Conservation (phyloP, 2,888 invertebrate genomes). For the Caenorhabditis sinica region DNA sequence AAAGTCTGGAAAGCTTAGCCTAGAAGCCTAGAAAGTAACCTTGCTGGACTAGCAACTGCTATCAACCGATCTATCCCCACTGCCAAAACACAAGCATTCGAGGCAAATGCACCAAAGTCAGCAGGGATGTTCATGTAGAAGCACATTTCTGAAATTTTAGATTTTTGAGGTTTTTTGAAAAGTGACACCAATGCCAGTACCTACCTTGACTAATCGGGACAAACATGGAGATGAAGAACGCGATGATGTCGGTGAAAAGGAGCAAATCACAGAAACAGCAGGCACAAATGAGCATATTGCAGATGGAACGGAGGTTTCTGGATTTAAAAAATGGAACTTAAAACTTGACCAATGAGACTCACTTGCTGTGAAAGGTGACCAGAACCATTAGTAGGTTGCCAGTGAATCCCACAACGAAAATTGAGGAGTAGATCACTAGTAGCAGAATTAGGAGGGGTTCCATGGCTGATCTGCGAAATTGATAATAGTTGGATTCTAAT, state of each 20-base stretch:
- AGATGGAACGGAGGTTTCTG: constrained; percentile 58
- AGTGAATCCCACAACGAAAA: constrained; percentile 57
- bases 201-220: constrained; percentile 49
- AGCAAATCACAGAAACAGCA: constrained; percentile 59
- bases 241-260: constrained; percentile 56
- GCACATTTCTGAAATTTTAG: constrained; percentile 28
- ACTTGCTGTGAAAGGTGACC: constrained; percentile 62
- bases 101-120: constrained; percentile 54
- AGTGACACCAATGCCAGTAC: neutral
- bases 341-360: neutral
- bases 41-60: constrained; percentile 32
- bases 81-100: constrained; percentile 41
- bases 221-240: constrained; percentile 55
- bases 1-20: too few species aligned
- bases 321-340: neutral
- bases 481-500: too few species aligned
- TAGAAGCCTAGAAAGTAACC: neutral
- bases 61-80: constrained; percentile 53
- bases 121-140: constrained; percentile 60
- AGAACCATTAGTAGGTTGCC: constrained; percentile 63
- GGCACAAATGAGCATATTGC: constrained; percentile 59
- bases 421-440: constrained; percentile 43
- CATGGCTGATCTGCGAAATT: constrained; percentile 16
- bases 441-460: constrained; percentile 49
- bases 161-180: neutral